Conservation (phyloP, 1,140 invertebrate genomes). For the Chironomus striatipennis region DNA sequence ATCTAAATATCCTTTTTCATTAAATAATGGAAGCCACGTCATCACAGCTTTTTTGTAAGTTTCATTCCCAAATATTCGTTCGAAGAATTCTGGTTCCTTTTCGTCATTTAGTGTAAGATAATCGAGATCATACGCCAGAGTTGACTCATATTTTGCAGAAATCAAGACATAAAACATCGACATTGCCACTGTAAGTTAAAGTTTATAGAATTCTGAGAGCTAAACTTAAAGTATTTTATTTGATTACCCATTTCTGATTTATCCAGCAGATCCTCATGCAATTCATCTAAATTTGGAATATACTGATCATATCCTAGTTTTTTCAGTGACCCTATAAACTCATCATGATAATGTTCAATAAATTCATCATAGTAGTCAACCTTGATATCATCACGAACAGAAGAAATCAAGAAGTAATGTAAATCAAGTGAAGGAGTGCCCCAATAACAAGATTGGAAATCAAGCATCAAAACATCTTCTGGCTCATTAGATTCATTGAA, state of each 20-base stretch:
- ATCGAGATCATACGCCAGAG: neutral
- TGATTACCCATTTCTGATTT: neutral
- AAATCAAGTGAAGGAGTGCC: neutral
- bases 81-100: neutral
- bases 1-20: neutral
- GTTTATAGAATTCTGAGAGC: no score
- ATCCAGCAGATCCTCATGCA: neutral
- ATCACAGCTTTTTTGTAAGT: neutral
- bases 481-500: constrained; percentile 45
- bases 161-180: neutral
- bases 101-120: neutral
- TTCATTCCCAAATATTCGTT: neutral
- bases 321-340: neutral
- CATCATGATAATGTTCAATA: neutral
- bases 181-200: neutral
- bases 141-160: neutral
- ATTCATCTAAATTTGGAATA: neutral
- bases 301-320: neutral
- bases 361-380: neutral
- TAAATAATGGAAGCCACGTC: neutral
- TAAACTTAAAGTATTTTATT: neutral
- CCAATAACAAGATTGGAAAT: neutral
- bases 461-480: neutral
- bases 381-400: neutral
- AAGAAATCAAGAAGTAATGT: neutral